Evolutionary conservation across 2,113 vertebrate species (phyloP).

Genomic region (Scolopax mira): DNA sequence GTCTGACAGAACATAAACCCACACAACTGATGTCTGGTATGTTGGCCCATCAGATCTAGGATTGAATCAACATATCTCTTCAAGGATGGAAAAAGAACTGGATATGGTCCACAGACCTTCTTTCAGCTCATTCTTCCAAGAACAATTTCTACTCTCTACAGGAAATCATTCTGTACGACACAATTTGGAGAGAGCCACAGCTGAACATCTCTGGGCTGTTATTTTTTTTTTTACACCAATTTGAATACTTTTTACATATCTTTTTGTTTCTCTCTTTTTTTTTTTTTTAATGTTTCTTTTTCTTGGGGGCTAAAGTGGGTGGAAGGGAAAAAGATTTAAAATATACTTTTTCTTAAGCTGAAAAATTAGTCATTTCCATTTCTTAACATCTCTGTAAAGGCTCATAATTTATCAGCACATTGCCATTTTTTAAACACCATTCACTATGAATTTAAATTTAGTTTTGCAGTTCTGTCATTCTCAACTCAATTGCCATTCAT

Average conservation of each 20-base stretch:
- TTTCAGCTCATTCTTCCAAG: background rate
- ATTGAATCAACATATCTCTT: background rate
- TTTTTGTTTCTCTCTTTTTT: background rate
- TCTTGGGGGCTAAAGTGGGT: background rate
- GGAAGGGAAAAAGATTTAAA: background rate
- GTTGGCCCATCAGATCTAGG: background rate
- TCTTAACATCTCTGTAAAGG: conserved; percentile 19
- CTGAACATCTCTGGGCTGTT: background rate
- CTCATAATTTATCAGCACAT: background rate
- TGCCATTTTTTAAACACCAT: conserved; percentile 10
- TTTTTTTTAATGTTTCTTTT: too few species aligned
- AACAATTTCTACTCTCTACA: background rate
- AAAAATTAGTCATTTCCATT: conserved; percentile 32
- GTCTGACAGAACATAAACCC: background rate
- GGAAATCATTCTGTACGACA: background rate
- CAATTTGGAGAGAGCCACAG: background rate
- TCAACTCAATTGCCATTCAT: conserved; percentile 39
- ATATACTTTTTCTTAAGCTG: background rate
- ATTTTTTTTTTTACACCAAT: background rate
- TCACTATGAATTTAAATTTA: conserved; percentile 41
- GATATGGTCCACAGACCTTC: background rate
- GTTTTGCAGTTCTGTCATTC: conserved; percentile 35
- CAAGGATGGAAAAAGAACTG: background rate
- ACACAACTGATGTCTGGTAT: background rate
- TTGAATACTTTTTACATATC: background rate